phyloP scores from a whole-genome alignment of 2,888 invertebrate genomes.

The Dorcus parallelipipedus region DNA sequence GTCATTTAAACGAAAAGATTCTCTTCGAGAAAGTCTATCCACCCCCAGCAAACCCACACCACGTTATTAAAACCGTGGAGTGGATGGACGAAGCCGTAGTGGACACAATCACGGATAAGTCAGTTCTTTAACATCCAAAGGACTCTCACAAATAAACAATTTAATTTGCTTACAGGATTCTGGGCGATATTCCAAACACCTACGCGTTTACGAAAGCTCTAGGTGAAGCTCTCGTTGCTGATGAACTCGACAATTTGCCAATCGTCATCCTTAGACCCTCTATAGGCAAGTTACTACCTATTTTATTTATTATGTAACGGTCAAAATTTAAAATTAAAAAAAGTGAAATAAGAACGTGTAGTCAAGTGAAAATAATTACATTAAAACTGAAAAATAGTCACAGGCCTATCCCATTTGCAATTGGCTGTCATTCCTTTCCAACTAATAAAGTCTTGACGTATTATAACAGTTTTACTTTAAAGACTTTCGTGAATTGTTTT shows the following conservation, averaged over 20 bases:
- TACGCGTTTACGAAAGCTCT: conserved; percentile 93
- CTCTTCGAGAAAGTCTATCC: conserved; percentile 85
- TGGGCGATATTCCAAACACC: conserved; percentile 81
- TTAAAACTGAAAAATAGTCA: no score
- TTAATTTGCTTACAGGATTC: conserved; percentile 51
- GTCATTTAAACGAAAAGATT: conserved; percentile 79
- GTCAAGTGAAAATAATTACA: no score
- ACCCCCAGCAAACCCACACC: conserved; percentile 72
- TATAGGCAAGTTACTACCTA: conserved; percentile 57
- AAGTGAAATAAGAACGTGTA: background rate
- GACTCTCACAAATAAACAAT: background rate
- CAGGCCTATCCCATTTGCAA: no score
- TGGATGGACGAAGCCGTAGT: conserved; percentile 74
- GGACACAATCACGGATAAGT: conserved; percentile 61
- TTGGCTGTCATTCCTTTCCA: no score
- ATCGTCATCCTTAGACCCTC: conserved; percentile 81
- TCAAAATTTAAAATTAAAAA: background rate
- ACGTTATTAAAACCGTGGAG: conserved; percentile 72
- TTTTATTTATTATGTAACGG: background rate
- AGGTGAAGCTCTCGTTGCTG: conserved; percentile 78
- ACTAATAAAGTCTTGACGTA: no score
- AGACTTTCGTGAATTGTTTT: no score
- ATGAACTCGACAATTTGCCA: conserved; percentile 74
- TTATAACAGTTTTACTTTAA: no score
- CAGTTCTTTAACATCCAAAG: conserved; percentile 12